These are phyloP conservation scores for Phaedon cochleariae DNA, from an alignment of 2,888 invertebrate species.

Conservation along the genomic window DNA sequence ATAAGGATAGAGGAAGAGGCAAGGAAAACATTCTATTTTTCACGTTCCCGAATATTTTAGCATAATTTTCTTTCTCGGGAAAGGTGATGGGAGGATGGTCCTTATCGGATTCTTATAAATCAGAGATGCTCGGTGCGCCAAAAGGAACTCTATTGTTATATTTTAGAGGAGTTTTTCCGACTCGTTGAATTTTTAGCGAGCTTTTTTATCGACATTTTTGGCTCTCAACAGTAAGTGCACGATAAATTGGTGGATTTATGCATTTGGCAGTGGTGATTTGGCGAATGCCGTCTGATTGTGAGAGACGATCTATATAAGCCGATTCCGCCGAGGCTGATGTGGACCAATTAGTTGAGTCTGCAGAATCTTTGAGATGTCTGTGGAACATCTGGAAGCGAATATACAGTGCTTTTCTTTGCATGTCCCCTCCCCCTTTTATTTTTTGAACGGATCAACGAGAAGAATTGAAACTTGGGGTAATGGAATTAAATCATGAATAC, in stretches of 20 bases:
- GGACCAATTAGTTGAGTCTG: neutral
- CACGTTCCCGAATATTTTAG: slow-evolving; percentile 41
- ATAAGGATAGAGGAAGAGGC: slow-evolving; percentile 18
- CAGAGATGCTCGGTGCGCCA: slow-evolving; percentile 33
- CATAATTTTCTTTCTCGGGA: slow-evolving; percentile 37
- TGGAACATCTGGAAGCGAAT: no score
- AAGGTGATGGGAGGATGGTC: slow-evolving; percentile 28
- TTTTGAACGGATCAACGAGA: no score
- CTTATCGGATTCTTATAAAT: slow-evolving; percentile 42
- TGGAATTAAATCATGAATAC: no score
- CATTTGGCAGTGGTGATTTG: neutral
- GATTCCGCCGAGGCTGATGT: neutral
- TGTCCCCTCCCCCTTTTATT: no score
- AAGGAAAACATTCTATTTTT: slow-evolving; percentile 29
- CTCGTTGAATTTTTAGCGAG: slow-evolving; percentile 41
- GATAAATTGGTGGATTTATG: slow-evolving; percentile 1
- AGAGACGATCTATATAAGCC: neutral
- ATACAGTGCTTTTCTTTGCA: no score
- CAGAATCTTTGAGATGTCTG: neutral
- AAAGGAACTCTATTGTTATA: slow-evolving; percentile 32
- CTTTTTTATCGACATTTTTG: slow-evolving; percentile 29
- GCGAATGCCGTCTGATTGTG: neutral
- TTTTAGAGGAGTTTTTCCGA: slow-evolving; percentile 30
- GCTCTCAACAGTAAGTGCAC: slow-evolving; percentile 1
- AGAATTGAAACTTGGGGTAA: no score